Evolutionary conservation across 2,888 invertebrate species (phyloP).

Genomic region (Oegoconia quadripuncta): DNA sequence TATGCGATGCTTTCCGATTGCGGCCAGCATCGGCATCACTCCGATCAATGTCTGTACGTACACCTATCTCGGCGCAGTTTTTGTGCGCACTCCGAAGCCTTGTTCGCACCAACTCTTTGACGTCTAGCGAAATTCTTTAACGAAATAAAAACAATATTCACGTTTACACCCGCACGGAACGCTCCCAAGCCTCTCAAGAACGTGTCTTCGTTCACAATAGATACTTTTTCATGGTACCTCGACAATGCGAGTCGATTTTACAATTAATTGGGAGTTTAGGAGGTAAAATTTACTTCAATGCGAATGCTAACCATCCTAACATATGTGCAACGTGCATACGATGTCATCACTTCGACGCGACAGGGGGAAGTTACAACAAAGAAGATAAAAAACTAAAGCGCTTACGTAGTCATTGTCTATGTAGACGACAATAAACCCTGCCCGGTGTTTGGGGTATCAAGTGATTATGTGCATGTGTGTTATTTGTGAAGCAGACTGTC

Average conservation of each 20-base stretch:
- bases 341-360: conserved; percentile 35
- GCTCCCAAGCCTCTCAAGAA: conserved; percentile 31
- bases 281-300: no score
- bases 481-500: conserved; percentile 18
- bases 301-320: conserved; percentile 23
- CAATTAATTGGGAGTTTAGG: no score
- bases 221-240: no score
- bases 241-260: no score
- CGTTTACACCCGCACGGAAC: conserved; percentile 41
- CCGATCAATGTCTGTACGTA: not conserved
- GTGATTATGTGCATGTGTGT: conserved; percentile 32
- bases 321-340: conserved; percentile 26
- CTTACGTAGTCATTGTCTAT: conserved; percentile 65
- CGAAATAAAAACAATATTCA: conserved; percentile 51
- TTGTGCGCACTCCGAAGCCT: conserved; percentile 57
- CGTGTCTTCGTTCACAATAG: conserved; percentile 44
- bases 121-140: conserved; percentile 53
- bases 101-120: conserved; percentile 62
- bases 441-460: conserved; percentile 40
- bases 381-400: conserved; percentile 70
- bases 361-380: conserved; percentile 50
- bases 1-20: conserved; percentile 34
- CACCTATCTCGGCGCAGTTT: conserved; percentile 33
- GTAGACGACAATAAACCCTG: conserved; percentile 39
- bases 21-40: not conserved